Percentiles rank a stretch among this genome's conserved stretches.
These are phyloP conservation scores for Coleophora deauratella DNA, from an alignment of 2,888 invertebrate species.

Conservation along the genomic window DNA sequence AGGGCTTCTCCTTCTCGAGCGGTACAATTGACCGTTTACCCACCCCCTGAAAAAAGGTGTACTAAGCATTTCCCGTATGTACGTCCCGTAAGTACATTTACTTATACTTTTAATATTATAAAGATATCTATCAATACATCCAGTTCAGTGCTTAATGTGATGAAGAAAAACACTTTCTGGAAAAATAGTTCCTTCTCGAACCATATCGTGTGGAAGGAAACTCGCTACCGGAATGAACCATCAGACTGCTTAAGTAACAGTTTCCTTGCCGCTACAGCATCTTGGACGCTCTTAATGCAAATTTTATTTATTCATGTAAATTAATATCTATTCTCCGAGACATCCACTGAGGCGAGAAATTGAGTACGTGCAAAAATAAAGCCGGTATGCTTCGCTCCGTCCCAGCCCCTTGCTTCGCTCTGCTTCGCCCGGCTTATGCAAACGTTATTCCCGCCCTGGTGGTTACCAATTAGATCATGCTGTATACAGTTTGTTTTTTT, in stretches of 20 bases:
- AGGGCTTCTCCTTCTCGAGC: no score
- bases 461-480: slow-evolving; percentile 52
- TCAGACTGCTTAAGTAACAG: slow-evolving; percentile 26
- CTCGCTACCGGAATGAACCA: no score
- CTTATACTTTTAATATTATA: no score
- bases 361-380: slow-evolving; percentile 74
- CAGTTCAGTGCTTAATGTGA: no score
- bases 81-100: no score
- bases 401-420: slow-evolving; percentile 3
- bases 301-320: slow-evolving; percentile 75
- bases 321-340: slow-evolving; percentile 70
- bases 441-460: slow-evolving; percentile 32
- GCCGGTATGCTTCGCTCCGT: slow-evolving; percentile 17
- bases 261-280: slow-evolving; percentile 39
- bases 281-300: slow-evolving; percentile 66
- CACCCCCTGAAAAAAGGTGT: no score
- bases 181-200: no score
- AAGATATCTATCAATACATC: no score
- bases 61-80: no score
- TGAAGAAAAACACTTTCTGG: no score
- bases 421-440: slow-evolving; percentile 46
- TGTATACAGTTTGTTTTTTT: slow-evolving; percentile 8
- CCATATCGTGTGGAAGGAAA: no score
- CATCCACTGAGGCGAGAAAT: slow-evolving; percentile 67
- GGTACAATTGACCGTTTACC: no score